phyloP scores from a whole-genome alignment of 2,797 vertebrate genomes.

The Siniperca obscura region DNA sequence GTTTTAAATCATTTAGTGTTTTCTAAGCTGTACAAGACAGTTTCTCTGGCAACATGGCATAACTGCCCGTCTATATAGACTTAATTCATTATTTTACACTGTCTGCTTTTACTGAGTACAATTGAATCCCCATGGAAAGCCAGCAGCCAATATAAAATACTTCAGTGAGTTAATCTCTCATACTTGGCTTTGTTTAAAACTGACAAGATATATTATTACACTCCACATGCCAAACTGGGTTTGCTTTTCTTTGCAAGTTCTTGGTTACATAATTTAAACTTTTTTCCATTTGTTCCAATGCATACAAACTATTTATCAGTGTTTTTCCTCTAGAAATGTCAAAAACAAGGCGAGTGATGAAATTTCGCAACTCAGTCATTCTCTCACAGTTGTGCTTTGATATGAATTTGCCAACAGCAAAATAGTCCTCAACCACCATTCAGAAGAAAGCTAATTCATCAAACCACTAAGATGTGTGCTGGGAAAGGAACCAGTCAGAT shows the following conservation, averaged over 20 bases:
- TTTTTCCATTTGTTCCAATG: not conserved
- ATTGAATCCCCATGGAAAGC: not conserved
- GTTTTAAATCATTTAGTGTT: slow-evolving; percentile 9
- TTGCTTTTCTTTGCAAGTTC: slow-evolving; percentile 10
- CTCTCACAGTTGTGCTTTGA: slow-evolving; percentile 23
- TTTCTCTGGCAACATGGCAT: not conserved
- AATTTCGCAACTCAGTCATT: slow-evolving; percentile 5
- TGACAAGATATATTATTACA: slow-evolving; percentile 5
- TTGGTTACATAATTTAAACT: slow-evolving; percentile 1
- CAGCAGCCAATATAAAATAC: slow-evolving; percentile 2
- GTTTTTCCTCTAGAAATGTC: not conserved
- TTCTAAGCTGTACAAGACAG: not conserved
- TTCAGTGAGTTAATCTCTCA: slow-evolving; percentile 1
- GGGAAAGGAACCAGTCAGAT: slow-evolving; percentile 20
- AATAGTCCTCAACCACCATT: slow-evolving; percentile 18
- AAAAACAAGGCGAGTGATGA: slow-evolving; percentile 7
- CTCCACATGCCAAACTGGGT: not conserved
- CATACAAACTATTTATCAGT: not conserved
- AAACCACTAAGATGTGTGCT: slow-evolving; percentile 23
- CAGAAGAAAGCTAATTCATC: slow-evolving; percentile 39
- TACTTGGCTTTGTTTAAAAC: slow-evolving; percentile 6
- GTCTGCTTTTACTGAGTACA: not conserved
- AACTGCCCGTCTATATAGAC: not conserved
- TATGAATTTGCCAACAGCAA: slow-evolving; percentile 41
- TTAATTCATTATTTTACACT: not conserved